Conservation (phyloP, 2,113 vertebrate species). For the Zeus faber region DNA sequence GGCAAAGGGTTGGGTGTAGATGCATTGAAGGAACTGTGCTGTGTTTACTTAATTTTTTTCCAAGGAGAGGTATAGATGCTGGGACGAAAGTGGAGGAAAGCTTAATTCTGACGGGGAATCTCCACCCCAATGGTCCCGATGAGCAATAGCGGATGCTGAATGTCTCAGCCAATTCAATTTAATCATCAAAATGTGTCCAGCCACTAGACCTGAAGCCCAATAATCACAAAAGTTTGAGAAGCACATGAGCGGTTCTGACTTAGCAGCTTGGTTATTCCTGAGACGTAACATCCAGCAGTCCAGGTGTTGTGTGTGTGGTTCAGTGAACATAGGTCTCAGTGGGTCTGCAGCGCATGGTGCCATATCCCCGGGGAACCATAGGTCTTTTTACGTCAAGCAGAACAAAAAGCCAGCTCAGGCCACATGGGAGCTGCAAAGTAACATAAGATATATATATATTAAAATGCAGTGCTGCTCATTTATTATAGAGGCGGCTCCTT, state of each 20-base stretch:
- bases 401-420: conserved; percentile 28
- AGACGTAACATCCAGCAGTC: conserved; percentile 39
- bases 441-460: too few species aligned
- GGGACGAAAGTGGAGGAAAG: too few species aligned
- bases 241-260: conserved; percentile 25
- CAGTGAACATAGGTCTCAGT: conserved; percentile 48
- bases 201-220: neutral
- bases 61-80: too few species aligned
- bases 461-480: too few species aligned
- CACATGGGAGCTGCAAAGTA: too few species aligned
- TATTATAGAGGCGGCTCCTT: too few species aligned
- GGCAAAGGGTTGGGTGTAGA: too few species aligned
- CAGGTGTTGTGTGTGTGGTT: conserved; percentile 59
- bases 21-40: too few species aligned
- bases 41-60: too few species aligned
- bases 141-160: too few species aligned
- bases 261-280: conserved; percentile 29
- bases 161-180: neutral
- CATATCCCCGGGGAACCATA: conserved; percentile 40
- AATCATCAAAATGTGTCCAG: neutral
- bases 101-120: too few species aligned
- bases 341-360: conserved; percentile 11
- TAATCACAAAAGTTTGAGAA: conserved; percentile 14
- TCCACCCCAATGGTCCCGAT: too few species aligned
- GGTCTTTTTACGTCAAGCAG: conserved; percentile 32